A percentile compares a stretch with the other conserved stretches of the same genome.
phyloP scores from a whole-genome alignment of 1,140 invertebrate genomes.

The Drosophila equinoxialis region DNA sequence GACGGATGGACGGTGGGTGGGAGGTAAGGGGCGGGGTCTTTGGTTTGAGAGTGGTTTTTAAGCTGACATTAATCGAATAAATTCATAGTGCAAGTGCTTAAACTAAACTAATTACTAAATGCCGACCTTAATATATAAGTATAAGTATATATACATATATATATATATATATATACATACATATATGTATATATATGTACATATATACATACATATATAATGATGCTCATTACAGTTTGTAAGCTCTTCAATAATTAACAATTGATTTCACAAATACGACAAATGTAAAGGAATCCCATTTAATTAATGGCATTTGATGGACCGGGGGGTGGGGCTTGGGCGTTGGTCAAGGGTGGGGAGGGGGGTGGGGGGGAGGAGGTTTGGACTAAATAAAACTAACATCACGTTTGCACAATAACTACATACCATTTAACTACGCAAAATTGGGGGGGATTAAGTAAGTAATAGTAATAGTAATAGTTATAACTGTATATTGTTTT shows the following conservation, averaged over 20 bases:
- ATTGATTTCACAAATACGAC: constrained; percentile 25
- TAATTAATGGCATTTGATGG: not conserved
- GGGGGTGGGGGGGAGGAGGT: too few relatives aligned
- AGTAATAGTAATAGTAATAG: not conserved
- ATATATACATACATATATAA: not conserved
- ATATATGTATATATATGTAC: not conserved
- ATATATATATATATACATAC: too few relatives aligned
- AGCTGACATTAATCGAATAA: constrained; percentile 37
- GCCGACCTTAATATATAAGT: constrained; percentile 25
- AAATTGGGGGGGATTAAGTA: not conserved
- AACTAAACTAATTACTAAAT: constrained; percentile 49
- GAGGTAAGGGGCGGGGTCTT: too few relatives aligned
- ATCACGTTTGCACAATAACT: constrained; percentile 55
- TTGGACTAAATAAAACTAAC: constrained; percentile 41
- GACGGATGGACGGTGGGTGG: too few relatives aligned
- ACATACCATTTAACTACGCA: constrained; percentile 23
- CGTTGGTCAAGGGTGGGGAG: not conserved
- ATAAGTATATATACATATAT: too few relatives aligned
- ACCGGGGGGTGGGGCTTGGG: not conserved
- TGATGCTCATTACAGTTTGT: constrained; percentile 7
- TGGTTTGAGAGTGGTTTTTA: too few relatives aligned
- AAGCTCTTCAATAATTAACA: constrained; percentile 27
- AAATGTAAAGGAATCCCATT: constrained; percentile 25
- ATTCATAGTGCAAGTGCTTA: constrained; percentile 54
- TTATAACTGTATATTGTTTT: too few relatives aligned